A percentile compares a stretch with the other conserved stretches of the same genome.
Evolutionary conservation across 2,888 invertebrate species (phyloP).

Genomic region (Hypselothyrea guttata): DNA sequence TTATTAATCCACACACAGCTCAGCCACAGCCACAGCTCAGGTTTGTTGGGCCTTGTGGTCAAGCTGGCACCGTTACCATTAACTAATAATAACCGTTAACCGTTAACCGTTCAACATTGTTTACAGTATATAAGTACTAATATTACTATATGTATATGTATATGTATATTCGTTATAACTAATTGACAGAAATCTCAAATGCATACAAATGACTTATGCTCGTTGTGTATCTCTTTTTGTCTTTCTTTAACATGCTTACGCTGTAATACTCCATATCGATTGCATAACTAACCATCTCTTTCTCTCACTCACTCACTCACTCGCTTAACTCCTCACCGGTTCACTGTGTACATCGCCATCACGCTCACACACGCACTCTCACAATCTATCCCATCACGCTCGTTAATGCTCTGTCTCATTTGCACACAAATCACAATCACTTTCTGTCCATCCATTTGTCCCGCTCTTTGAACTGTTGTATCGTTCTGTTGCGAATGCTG

Average conservation of each 20-base stretch:
- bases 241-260: constrained; percentile 74
- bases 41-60: constrained; percentile 59
- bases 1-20: constrained; percentile 59
- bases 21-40: constrained; percentile 66
- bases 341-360: too few species aligned
- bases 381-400: too few species aligned
- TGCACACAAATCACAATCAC: too few species aligned
- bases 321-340: too few species aligned
- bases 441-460: constrained; percentile 4
- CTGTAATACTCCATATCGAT: constrained; percentile 53
- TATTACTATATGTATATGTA: constrained; percentile 9
- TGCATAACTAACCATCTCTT: constrained; percentile 19
- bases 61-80: constrained; percentile 45
- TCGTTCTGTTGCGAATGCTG: constrained; percentile 26
- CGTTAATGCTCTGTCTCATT: not conserved
- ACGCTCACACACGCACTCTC: too few species aligned
- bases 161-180: too few species aligned
- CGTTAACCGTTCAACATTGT: constrained; percentile 20
- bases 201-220: constrained; percentile 77
- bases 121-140: constrained; percentile 31
- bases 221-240: constrained; percentile 78
- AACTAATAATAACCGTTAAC: constrained; percentile 20
- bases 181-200: too few species aligned
- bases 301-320: not conserved
- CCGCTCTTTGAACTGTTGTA: constrained; percentile 10